phyloP scores from a whole-genome alignment of 2,888 invertebrate species.

The Drosophila pseudotalamancana region DNA sequence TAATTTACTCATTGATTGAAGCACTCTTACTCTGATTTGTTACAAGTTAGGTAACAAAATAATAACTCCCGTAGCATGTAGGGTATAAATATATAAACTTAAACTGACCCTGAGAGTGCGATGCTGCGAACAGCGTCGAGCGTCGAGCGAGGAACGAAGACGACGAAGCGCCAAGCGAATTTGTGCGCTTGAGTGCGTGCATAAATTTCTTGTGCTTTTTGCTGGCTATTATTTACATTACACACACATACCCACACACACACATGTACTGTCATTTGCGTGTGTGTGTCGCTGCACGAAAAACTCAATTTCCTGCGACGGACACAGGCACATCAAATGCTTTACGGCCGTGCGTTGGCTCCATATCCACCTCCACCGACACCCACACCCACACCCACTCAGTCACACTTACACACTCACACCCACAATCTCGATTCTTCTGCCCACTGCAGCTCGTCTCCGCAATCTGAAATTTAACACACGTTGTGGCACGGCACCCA shows the following conservation, averaged over 20 bases:
- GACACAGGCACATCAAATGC: conserved; percentile 68
- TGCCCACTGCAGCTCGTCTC: background rate
- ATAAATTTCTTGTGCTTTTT: conserved; percentile 59
- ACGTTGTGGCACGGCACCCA: conserved; percentile 49
- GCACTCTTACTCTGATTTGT: background rate
- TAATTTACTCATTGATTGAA: too few relatives aligned
- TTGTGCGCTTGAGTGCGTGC: conserved; percentile 64
- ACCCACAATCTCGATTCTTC: too few relatives aligned
- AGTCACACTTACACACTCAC: background rate
- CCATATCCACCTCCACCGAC: conserved; percentile 3
- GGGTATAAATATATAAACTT: conserved; percentile 8
- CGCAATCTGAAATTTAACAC: conserved; percentile 65
- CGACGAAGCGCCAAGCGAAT: conserved; percentile 51
- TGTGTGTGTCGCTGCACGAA: conserved; percentile 46
- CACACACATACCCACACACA: conserved; percentile 22
- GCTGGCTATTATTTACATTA: conserved; percentile 65
- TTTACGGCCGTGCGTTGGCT: conserved; percentile 51
- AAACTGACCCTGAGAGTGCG: conserved; percentile 61
- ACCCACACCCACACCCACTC: background rate
- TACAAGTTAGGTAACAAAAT: background rate
- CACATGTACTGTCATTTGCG: conserved; percentile 1
- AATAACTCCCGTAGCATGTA: background rate
- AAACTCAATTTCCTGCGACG: conserved; percentile 82
- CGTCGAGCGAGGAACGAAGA: conserved; percentile 28
- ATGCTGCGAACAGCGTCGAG: conserved; percentile 17